Base-by-base conservation (phyloP, 2,113 vertebrate genomes). In the Amphilophus citrinellus region DNA sequence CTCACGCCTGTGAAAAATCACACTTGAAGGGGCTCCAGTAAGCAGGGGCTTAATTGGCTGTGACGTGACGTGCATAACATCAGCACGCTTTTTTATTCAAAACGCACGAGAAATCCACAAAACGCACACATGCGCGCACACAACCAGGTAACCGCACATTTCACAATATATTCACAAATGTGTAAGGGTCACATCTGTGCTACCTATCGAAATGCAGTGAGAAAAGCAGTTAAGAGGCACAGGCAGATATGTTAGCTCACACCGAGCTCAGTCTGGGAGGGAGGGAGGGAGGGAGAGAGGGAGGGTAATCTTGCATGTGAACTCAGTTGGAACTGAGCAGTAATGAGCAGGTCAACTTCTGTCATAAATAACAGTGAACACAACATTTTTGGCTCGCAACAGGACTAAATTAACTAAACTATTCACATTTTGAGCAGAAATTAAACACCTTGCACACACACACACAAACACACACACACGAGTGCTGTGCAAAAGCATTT, bases 1-100 rank as follows among this genome's bases (percentile, higher is more conserved):
- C 95, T 86, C 84, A 20, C 86, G 91, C 79, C 92, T 93, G 95
- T 94, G 95, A 96, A 95, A 95, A 89, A 92, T 96, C 94, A 92
- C 96, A 96, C 95, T 93, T 90, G 85, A 92, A 79, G 89, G 89
- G 83, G 87, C 86, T 92, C 87, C 94, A 83, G 87, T 88, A 89
- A 87, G 88, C 86, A 85, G 82, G 88, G 87, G 87, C 84, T 93
- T 96, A 95, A 96, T 96, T 94, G 94, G 92, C 47, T 86, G 87
- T 87, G 88, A 87, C 81, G 90, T 93, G 91, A 95, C 84, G 13
- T 18, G 93, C 91, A 95, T 94, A 92, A 91, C 56, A 85, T 87
- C 60, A 60, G 61, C 84, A 83, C 79, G 76, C 53, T 80, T 59
- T 30, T 66, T 77, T 65, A 82, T 87, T 92, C 90, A 87, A 94